Percentiles rank a stretch among this genome's conserved stretches.
Evolutionary conservation across 2,797 vertebrate genomes (phyloP).

Genomic region (Sphaeramia orbicularis): DNA sequence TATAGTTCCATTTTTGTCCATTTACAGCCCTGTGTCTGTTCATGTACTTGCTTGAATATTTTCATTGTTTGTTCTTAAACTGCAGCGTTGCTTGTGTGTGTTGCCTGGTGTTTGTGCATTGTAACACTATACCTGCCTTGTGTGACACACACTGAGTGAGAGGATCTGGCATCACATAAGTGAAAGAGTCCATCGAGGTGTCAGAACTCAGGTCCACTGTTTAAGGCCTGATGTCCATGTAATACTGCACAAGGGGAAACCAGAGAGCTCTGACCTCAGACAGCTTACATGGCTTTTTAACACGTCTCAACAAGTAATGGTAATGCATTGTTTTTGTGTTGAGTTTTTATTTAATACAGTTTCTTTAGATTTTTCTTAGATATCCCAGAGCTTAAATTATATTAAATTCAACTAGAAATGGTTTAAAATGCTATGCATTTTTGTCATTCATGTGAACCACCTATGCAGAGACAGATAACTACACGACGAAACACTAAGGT

Average conservation of each 20-base stretch:
- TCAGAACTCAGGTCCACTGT: conserved; percentile 54
- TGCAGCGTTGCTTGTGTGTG: conserved; percentile 1
- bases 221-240: conserved; percentile 35
- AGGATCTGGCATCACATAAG: conserved; percentile 42
- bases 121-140: conserved; percentile 53
- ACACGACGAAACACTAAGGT: no score
- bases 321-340: no score
- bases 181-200: conserved; percentile 48
- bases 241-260: background rate
- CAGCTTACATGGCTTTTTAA: background rate
- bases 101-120: conserved; percentile 18
- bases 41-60: conserved; percentile 3
- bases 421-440: no score
- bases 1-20: background rate
- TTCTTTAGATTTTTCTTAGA: no score
- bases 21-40: background rate
- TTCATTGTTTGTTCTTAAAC: background rate
- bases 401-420: no score
- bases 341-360: no score
- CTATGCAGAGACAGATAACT: no score
- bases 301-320: no score
- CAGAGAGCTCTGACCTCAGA: conserved; percentile 23
- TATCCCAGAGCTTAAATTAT: no score
- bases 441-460: no score
- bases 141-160: conserved; percentile 40